phyloP scores from a whole-genome alignment of 2,888 invertebrate species.

The Eledona agricola region DNA sequence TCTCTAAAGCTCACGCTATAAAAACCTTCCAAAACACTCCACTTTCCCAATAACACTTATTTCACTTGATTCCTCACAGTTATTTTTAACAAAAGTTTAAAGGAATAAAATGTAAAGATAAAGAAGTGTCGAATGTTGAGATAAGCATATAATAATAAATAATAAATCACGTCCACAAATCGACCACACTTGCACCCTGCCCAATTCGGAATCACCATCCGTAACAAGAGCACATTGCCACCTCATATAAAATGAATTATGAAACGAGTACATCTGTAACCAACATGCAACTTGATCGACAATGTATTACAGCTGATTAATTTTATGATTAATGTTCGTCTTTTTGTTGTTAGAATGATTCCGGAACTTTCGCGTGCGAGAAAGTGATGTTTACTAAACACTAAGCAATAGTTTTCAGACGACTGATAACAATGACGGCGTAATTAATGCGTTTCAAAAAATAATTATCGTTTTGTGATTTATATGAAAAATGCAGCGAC shows the following conservation, averaged over 20 bases:
- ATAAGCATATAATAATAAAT: too few relatives aligned
- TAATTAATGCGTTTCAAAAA: constrained; percentile 5
- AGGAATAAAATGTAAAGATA: too few relatives aligned
- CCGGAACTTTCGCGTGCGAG: constrained; percentile 21
- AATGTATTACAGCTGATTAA: background rate
- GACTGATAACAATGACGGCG: constrained; percentile 1
- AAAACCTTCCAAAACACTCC: too few relatives aligned
- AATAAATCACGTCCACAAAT: constrained; percentile 9
- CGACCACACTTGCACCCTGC: constrained; percentile 24
- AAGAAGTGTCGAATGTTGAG: too few relatives aligned
- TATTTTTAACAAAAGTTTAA: too few relatives aligned
- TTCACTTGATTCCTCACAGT: too few relatives aligned
- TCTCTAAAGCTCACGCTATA: too few relatives aligned
- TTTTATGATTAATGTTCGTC: constrained; percentile 5
- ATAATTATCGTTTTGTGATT: constrained; percentile 19
- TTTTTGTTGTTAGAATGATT: constrained; percentile 10
- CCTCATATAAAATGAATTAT: constrained; percentile 18
- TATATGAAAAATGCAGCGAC: constrained; percentile 5
- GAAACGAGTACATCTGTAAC: constrained; percentile 14
- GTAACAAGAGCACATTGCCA: constrained; percentile 31
- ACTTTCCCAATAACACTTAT: too few relatives aligned
- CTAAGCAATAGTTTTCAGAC: constrained; percentile 4
- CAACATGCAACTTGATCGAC: constrained; percentile 2
- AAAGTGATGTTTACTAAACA: constrained; percentile 20
- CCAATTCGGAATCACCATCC: constrained; percentile 33